Percentiles rank a stretch among this genome's conserved stretches.
Evolutionary conservation across 2,888 invertebrate species (phyloP).

Genomic region (Temnothorax rugatulus): DNA sequence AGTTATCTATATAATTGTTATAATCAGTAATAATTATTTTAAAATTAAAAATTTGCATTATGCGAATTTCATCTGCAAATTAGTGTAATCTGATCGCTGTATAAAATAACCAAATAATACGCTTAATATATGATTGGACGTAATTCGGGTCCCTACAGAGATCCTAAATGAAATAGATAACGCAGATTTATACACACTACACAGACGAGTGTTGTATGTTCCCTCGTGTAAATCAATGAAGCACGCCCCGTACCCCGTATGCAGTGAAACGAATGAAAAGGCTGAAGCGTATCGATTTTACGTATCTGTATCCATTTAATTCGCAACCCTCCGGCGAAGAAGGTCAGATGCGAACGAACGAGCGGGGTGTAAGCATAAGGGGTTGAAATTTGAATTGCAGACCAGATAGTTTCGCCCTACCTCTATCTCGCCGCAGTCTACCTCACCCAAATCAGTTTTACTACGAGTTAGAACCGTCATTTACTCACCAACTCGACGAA

Average conservation of each 20-base stretch:
- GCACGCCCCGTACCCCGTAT: slow-evolving; percentile 20
- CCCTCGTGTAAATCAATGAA: slow-evolving; percentile 37
- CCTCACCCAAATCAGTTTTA: slow-evolving; percentile 79
- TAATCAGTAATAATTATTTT: slow-evolving; percentile 3
- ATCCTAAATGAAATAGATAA: slow-evolving; percentile 47
- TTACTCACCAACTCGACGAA: slow-evolving; percentile 65
- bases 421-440: slow-evolving; percentile 47
- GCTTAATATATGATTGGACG: slow-evolving; percentile 20
- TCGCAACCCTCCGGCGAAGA: slow-evolving; percentile 69
- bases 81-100: slow-evolving; percentile 49
- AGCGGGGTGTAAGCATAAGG: slow-evolving; percentile 78
- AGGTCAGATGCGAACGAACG: slow-evolving; percentile 70
- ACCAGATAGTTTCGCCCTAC: slow-evolving; percentile 71
- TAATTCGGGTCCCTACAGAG: slow-evolving; percentile 51
- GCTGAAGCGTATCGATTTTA: slow-evolving; percentile 75
- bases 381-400: slow-evolving; percentile 83
- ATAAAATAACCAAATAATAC: slow-evolving; percentile 21
- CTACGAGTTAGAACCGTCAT: slow-evolving; percentile 79
- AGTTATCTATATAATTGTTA: not conserved
- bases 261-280: slow-evolving; percentile 50
- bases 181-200: slow-evolving; percentile 55
- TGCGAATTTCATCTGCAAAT: slow-evolving; percentile 16
- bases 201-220: slow-evolving; percentile 29
- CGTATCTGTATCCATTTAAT: slow-evolving; percentile 79
- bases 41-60: slow-evolving; percentile 24